Percentiles rank a stretch among this genome's conserved stretches.
Conservation (phyloP, 64 coral and sea anemone species). For the Stichodactyla mertensii region DNA sequence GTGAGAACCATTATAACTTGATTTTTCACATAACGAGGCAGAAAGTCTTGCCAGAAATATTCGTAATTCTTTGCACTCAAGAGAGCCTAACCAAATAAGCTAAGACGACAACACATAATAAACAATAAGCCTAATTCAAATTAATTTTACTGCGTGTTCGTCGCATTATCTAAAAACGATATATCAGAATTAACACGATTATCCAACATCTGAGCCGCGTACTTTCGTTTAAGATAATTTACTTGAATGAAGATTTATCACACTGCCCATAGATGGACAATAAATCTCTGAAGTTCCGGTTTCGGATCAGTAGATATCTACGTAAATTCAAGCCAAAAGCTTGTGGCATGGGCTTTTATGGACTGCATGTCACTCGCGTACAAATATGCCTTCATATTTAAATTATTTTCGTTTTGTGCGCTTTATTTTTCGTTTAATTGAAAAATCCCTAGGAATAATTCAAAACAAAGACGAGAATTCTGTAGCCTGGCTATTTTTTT, state of each 20-base stretch:
- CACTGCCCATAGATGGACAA: background rate
- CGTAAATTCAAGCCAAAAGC: background rate
- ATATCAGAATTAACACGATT: background rate
- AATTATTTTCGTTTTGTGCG: background rate
- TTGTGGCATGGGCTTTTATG: background rate
- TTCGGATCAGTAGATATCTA: background rate
- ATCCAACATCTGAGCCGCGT: background rate
- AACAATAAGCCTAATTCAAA: background rate
- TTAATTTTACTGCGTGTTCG: background rate
- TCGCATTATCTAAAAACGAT: background rate
- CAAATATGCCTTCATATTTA: background rate
- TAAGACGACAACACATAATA: no score
- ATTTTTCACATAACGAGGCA: background rate
- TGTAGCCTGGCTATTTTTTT: background rate
- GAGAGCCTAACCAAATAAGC: no score
- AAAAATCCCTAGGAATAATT: background rate
- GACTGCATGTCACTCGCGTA: background rate
- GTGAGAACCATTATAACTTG: background rate
- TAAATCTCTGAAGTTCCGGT: conserved; percentile 13
- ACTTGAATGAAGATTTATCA: background rate
- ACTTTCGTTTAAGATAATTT: background rate
- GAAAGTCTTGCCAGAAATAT: background rate
- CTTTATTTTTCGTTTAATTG: background rate
- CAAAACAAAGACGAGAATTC: background rate
- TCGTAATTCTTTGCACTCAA: background rate